These are phyloP conservation scores for Panopea generosa DNA, from an alignment of 2,888 invertebrate genomes.

Conservation along the genomic window DNA sequence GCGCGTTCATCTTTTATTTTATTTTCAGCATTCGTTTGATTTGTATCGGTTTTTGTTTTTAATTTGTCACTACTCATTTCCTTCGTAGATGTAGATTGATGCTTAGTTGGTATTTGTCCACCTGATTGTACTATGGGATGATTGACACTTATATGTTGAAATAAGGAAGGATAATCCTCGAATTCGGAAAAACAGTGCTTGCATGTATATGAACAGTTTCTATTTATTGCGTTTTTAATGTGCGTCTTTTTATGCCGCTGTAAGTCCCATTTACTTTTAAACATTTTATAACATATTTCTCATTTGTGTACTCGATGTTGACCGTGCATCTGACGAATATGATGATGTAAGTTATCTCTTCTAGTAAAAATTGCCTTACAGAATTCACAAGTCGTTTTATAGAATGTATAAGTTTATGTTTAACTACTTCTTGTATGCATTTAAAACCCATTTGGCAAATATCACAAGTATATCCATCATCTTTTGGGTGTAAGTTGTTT, in stretches of 20 bases:
- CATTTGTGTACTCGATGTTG: not conserved
- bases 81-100: not conserved
- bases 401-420: constrained; percentile 4
- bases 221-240: not conserved
- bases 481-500: too few species aligned
- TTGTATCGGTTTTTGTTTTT: not conserved
- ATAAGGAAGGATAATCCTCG: constrained; percentile 11
- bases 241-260: not conserved
- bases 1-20: constrained; percentile 18
- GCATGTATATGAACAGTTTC: constrained; percentile 1
- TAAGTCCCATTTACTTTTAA: not conserved
- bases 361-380: not conserved
- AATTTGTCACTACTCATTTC: not conserved
- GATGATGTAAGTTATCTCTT: not conserved
- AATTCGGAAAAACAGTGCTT: constrained; percentile 21
- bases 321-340: not conserved
- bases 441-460: constrained; percentile 13
- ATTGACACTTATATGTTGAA: constrained; percentile 18
- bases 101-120: not conserved
- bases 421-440: constrained; percentile 5
- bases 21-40: not conserved
- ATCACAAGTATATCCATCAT: constrained; percentile 6
- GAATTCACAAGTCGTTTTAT: not conserved
- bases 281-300: not conserved
- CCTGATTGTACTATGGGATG: constrained; percentile 29